Base-by-base conservation (phyloP, 2,888 invertebrate genomes). In the Pammene fasciana region DNA sequence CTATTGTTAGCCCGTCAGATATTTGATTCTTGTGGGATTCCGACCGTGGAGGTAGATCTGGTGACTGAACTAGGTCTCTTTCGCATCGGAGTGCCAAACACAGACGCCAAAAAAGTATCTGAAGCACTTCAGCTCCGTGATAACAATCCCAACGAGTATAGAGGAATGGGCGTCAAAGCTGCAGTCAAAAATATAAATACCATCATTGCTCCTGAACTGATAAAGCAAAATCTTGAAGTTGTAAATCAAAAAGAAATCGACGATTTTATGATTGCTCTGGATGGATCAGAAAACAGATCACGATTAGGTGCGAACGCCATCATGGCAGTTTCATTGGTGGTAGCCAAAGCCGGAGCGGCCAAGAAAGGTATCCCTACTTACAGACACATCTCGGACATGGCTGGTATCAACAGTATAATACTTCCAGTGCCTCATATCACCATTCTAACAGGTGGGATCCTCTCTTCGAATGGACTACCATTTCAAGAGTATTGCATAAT, bases 351-450 rank as follows among this genome's bases (percentile, higher is more conserved):
- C 74, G 99, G 99, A 48, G 99, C 99, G 70, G 98, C 98, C 71
- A 97, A 98, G 87, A 98, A 97, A 90, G 97, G 96, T 57, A 90
- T 97, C 34, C 97, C 97, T 6, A 90, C 97, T 14, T 97, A 97
- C 89, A 95, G 95, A 89, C 98, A 99, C 88, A 96, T 99, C 76
- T 99, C 99, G 38, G 98, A 99, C 83, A 94, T 99, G 87, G 97
- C 98, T 72, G 97, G 97, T 73, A 97, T 97, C 79, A 95, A 94
- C 68, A 94, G 97, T 45, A 96, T 99, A 74, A 95, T 99, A 76
- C 93, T 99, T 64, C 99, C 99, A 5, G 98, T 98, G 3, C 99
- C 99, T 16, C 98, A 99, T 61, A 98, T 99, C 88, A 99, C 99
- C 82, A 97, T 99, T 14, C 97, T 99, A 87, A 99, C 98, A 79